Conservation (phyloP, 1,140 invertebrate species). For the Carposina sasakii region DNA sequence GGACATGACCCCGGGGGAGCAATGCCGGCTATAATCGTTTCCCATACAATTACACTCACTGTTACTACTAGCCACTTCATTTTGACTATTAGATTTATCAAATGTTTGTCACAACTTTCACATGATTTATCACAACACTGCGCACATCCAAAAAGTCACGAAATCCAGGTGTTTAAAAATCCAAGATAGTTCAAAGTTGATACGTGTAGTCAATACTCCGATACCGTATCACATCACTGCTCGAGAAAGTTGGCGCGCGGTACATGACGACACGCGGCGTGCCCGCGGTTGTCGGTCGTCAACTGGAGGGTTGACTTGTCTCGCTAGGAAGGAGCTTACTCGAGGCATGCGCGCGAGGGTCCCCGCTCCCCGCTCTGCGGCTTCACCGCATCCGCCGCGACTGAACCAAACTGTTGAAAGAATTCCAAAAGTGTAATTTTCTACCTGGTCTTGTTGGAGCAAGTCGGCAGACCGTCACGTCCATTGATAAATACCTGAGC, state of each 20-base stretch:
- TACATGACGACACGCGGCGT: constrained; percentile 53
- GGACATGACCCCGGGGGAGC: constrained; percentile 77
- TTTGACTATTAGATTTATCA: constrained; percentile 43
- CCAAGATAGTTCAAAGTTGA: constrained; percentile 24
- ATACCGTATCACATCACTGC: constrained; percentile 68
- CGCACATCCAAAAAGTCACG: constrained; percentile 18
- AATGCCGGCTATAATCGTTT: constrained; percentile 50
- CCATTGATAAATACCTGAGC: constrained; percentile 69
- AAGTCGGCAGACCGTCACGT: constrained; percentile 55
- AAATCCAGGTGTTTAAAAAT: no score
- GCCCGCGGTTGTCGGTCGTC: constrained; percentile 45
- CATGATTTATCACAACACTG: constrained; percentile 30
- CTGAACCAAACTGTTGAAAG: constrained; percentile 56
- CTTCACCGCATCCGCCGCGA: constrained; percentile 52
- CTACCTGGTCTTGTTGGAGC: constrained; percentile 62
- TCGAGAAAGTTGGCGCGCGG: constrained; percentile 63
- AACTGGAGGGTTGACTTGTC: constrained; percentile 61
- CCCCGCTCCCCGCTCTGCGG: constrained; percentile 64
- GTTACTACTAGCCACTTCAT: constrained; percentile 62
- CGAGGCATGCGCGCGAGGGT: constrained; percentile 51
- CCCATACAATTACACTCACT: constrained; percentile 53
- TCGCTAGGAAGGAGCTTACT: constrained; percentile 44
- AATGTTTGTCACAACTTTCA: constrained; percentile 30
- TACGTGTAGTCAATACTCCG: constrained; percentile 32
- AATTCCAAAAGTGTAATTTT: constrained; percentile 70